Evolutionary conservation across 2,113 vertebrate genomes (phyloP).

Genomic region (Ellobius talpinus): DNA sequence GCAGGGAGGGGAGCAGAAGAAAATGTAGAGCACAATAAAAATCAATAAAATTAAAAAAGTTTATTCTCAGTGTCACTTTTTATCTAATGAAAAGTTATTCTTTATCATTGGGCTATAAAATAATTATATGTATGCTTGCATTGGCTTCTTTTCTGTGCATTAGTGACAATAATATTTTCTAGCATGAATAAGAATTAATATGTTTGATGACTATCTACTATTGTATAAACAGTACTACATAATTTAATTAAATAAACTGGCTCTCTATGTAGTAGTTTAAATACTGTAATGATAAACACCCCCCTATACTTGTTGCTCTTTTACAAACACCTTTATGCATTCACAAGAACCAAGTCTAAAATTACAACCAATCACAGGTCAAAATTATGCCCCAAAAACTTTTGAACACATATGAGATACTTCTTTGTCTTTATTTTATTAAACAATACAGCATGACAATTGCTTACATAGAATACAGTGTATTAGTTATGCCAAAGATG

Average conservation of each 20-base stretch:
- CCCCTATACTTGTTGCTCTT: not conserved
- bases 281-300: not conserved
- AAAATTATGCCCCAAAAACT: not conserved
- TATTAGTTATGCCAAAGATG: not conserved
- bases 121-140: constrained; percentile 1
- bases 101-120: not conserved
- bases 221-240: not conserved
- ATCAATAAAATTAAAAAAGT: too few relatives aligned
- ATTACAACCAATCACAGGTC: not conserved
- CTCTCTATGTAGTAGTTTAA: constrained; percentile 4
- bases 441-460: not conserved
- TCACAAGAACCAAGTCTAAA: not conserved
- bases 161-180: not conserved
- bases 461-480: too few relatives aligned
- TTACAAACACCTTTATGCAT: not conserved
- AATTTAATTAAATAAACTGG: not conserved
- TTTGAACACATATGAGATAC: not conserved
- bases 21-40: too few relatives aligned
- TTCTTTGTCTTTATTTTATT: not conserved
- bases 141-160: not conserved
- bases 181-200: not conserved
- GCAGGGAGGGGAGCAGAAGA: too few relatives aligned
- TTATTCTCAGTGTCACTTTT: not conserved
- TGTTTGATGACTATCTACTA: not conserved
- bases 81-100: not conserved